Percentiles rank a stretch among this genome's conserved stretches.
phyloP scores from a whole-genome alignment of 92 coral and sea anemone species.

The Actinostola sp. region DNA sequence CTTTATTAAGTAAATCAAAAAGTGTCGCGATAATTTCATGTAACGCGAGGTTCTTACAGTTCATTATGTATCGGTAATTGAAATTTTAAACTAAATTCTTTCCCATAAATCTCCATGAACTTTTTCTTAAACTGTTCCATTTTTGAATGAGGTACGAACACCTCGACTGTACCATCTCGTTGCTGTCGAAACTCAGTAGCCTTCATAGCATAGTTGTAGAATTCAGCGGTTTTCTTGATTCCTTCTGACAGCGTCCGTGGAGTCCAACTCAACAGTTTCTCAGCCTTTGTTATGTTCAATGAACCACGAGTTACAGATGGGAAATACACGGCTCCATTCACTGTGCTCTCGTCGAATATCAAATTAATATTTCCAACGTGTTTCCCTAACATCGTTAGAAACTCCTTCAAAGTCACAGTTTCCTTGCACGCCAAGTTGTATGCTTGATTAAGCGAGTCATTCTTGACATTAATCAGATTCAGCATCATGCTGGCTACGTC shows the following conservation, averaged over 20 bases:
- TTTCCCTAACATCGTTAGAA: conserved; percentile 69
- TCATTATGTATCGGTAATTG: too few species aligned
- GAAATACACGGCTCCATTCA: conserved; percentile 52
- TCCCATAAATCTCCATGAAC: conserved; percentile 61
- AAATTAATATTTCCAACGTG: conserved; percentile 69
- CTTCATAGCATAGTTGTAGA: conserved; percentile 22
- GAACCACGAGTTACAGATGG: conserved; percentile 95
- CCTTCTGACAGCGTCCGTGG: not conserved
- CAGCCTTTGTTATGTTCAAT: conserved; percentile 74
- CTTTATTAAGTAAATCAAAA: too few species aligned
- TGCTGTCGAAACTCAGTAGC: conserved; percentile 62
- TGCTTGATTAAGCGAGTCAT: conserved; percentile 59
- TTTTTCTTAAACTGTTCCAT: conserved; percentile 67
- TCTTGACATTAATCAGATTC: conserved; percentile 42
- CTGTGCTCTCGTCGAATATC: conserved; percentile 62
- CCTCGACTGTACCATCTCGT: conserved; percentile 68
- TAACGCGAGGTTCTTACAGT: too few species aligned
- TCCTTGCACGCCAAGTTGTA: conserved; percentile 89
- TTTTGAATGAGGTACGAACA: conserved; percentile 54
- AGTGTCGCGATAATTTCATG: too few species aligned
- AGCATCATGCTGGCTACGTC: conserved; percentile 71
- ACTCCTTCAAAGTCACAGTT: conserved; percentile 73
- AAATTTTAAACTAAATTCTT: conserved; percentile 37
- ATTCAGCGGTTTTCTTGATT: not conserved
- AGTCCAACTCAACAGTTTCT: not conserved